Percentiles rank a stretch among this genome's conserved stretches.
These are phyloP conservation scores for Tolypeutes matacus DNA, from an alignment of 2,797 vertebrate genomes.

Conservation along the genomic window DNA sequence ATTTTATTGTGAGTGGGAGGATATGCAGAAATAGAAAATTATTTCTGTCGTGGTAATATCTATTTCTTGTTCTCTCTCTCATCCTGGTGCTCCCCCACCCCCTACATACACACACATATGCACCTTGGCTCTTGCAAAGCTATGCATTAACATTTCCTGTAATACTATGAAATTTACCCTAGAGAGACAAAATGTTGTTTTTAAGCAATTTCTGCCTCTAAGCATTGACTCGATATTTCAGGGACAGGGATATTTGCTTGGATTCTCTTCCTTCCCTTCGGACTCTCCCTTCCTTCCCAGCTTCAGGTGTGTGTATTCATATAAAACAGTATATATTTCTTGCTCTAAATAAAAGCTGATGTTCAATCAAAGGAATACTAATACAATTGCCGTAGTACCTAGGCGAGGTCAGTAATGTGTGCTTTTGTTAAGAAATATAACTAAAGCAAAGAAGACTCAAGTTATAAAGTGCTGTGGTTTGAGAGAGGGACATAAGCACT, in stretches of 20 bases:
- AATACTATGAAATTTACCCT: not conserved
- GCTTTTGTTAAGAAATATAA: not conserved
- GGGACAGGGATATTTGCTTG: not conserved
- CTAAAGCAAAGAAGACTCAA: not conserved
- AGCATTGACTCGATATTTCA: slow-evolving; percentile 43
- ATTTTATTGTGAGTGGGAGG: slow-evolving; percentile 64
- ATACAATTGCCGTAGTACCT: not conserved
- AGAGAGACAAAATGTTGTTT: not conserved
- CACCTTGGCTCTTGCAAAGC: not conserved
- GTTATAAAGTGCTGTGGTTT: not conserved
- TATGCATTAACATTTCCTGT: not conserved
- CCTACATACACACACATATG: not conserved
- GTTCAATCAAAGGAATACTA: slow-evolving; percentile 7
- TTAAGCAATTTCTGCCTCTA: slow-evolving; percentile 10
- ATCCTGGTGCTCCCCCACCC: too few relatives aligned
- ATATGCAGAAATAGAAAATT: slow-evolving; percentile 46
- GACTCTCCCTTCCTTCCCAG: not conserved
- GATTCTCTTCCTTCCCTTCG: not conserved
- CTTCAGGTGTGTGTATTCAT: not conserved
- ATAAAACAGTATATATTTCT: slow-evolving; percentile 39
- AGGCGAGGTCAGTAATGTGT: not conserved
- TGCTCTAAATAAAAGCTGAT: slow-evolving; percentile 48
- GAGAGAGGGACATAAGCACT: not conserved
- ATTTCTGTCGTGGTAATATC: slow-evolving; percentile 31
- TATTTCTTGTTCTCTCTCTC: not conserved